Base-by-base conservation (phyloP, 1,140 invertebrate species). In the Ruditapes philippinarum region DNA sequence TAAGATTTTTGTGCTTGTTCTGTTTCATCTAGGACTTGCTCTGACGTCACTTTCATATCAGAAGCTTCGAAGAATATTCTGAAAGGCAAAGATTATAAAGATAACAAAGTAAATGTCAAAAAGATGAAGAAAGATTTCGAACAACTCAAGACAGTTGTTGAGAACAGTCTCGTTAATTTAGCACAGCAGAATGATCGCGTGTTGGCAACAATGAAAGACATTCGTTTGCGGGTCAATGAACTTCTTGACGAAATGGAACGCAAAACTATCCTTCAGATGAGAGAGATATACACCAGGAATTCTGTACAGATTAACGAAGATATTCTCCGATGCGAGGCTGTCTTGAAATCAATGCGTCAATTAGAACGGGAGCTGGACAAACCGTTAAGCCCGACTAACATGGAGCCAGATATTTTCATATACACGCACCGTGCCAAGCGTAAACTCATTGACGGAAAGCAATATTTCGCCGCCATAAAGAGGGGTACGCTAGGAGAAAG, bases 91-190 rank as follows among this genome's bases (percentile, higher is more conserved):
- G 65, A 70, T 36, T 73, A 73, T 28, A 84, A 84, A 40, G 82
- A 84, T 28, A 73, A 17, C 12, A 70, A 51, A 25, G 7, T 33
- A 0, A 73, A 73, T 22, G 68, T 84, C 14, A 51, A 54, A 45
- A 84, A 84, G 31, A 84, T 73, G 62, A 73, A 38, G 57, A 82
- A 82, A 38, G 82, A 84, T 19, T 84, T 70, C 25, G 82, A 45
- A 9, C 65, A 49, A 19, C 36, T 84, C 2, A 84, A 84, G 74
- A 28, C 62, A 11, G 22, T 3, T 28, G 68, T 74, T 11, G 82
- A 84, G 22, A 70, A 51, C 7, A 74, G 45, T 42, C 28, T 84
- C 22, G 65, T 70, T 33, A 84, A 84, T 51, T 11, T 84, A 33
- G 82, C 82, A 12, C 25, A 51, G 40, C 82, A 84, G 36, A 54